These are phyloP conservation scores for Agriotes lineatus DNA, from an alignment of 2,888 invertebrate genomes.

Conservation along the genomic window DNA sequence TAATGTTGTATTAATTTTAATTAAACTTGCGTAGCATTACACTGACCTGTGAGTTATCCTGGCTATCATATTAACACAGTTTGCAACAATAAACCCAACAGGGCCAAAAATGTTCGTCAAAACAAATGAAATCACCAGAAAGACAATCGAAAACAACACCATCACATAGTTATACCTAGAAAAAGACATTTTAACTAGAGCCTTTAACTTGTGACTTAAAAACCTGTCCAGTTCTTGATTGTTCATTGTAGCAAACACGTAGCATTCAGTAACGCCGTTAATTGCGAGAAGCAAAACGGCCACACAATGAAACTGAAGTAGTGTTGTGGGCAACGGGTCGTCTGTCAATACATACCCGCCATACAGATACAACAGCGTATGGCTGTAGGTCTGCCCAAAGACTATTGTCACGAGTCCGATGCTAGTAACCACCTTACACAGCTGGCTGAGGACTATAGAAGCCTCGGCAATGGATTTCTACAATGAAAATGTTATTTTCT, in stretches of 20 bases:
- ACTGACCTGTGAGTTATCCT: slow-evolving; percentile 81
- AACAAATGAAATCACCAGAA: slow-evolving; percentile 85
- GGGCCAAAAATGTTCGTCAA: slow-evolving; percentile 89
- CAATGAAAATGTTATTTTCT: no score
- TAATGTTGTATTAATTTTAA: no score
- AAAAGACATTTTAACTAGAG: background rate
- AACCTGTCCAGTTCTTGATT: slow-evolving; percentile 87
- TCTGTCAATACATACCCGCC: slow-evolving; percentile 87
- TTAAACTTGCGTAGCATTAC: no score
- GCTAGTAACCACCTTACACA: slow-evolving; percentile 88
- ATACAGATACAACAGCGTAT: slow-evolving; percentile 85
- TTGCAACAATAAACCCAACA: slow-evolving; percentile 95
- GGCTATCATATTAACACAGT: slow-evolving; percentile 93
- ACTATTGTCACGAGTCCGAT: slow-evolving; percentile 88
- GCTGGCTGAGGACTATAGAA: slow-evolving; percentile 80
- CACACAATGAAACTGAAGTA: slow-evolving; percentile 89
- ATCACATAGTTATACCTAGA: slow-evolving; percentile 87
- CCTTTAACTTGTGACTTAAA: no score
- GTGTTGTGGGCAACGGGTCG: slow-evolving; percentile 79
- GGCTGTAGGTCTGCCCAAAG: slow-evolving; percentile 95
- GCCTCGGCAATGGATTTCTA: slow-evolving; percentile 81
- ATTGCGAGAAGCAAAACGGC: slow-evolving; percentile 92
- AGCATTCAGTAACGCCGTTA: slow-evolving; percentile 98
- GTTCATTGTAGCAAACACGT: slow-evolving; percentile 95
- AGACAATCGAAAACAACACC: slow-evolving; percentile 89